phyloP scores from a whole-genome alignment of 2,113 vertebrate genomes.

The Suricata suricatta region DNA sequence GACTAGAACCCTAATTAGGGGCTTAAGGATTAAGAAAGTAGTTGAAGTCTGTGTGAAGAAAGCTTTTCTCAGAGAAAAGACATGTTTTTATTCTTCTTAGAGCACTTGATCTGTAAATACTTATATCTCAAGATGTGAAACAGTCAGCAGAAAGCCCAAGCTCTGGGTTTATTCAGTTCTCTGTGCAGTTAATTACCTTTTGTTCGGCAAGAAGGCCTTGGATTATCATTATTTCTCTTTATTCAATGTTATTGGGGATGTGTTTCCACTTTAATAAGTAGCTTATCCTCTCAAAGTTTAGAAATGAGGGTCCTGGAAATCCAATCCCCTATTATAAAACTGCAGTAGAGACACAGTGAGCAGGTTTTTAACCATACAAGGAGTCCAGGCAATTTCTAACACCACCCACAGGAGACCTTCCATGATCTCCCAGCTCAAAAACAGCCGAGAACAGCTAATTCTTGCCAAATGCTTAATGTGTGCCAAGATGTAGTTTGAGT shows the following conservation, averaged over 20 bases:
- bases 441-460: background rate
- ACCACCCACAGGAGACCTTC: background rate
- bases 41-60: background rate
- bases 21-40: constrained; percentile 46
- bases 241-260: background rate
- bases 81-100: background rate
- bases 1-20: constrained; percentile 57
- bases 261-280: background rate
- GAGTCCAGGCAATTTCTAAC: background rate
- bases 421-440: background rate
- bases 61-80: constrained; percentile 55
- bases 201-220: background rate
- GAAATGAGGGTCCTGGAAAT: background rate
- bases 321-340: background rate
- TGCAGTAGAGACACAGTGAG: background rate
- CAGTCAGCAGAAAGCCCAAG: background rate
- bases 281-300: background rate
- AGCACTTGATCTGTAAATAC: constrained; percentile 25
- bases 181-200: background rate
- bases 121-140: constrained; percentile 17
- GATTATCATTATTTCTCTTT: constrained; percentile 5
- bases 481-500: background rate
- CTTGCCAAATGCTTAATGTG: background rate
- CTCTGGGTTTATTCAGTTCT: background rate
- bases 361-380: background rate